Conservation (phyloP, 2,113 vertebrate species). For the Cinclus mexicanus region DNA sequence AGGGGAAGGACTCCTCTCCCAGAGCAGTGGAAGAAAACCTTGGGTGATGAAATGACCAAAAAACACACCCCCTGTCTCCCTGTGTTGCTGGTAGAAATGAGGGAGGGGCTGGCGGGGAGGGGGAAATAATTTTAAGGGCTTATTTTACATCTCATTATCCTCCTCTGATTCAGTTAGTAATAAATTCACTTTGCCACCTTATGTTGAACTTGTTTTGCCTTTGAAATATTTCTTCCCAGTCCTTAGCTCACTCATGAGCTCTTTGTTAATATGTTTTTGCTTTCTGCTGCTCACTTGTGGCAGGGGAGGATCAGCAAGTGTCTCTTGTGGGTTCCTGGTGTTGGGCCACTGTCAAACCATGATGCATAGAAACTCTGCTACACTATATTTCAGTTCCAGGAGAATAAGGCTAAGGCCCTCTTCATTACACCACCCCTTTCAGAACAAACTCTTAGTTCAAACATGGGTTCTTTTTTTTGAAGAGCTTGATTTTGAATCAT, state of each 20-base stretch:
- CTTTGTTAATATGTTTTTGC: background rate
- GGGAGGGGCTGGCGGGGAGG: no score
- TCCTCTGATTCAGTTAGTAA: background rate
- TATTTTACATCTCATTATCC: background rate
- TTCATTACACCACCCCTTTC: background rate
- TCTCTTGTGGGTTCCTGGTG: fast-evolving
- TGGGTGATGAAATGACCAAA: background rate
- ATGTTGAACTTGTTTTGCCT: background rate
- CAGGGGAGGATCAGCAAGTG: fast-evolving
- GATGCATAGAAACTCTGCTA: background rate
- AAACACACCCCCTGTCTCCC: background rate
- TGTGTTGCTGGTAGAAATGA: background rate
- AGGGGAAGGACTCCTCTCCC: background rate
- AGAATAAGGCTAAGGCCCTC: background rate
- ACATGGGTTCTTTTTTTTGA: background rate
- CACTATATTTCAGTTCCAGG: background rate
- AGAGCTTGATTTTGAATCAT: background rate
- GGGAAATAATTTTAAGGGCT: background rate
- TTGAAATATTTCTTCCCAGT: background rate
- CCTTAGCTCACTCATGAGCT: background rate
- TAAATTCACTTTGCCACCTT: background rate
- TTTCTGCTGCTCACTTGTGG: background rate
- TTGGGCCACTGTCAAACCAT: background rate
- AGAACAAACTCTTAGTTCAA: background rate
- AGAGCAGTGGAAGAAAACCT: fast-evolving